These are phyloP conservation scores for Drosophila tani DNA, from an alignment of 1,140 invertebrate genomes.

Conservation along the genomic window DNA sequence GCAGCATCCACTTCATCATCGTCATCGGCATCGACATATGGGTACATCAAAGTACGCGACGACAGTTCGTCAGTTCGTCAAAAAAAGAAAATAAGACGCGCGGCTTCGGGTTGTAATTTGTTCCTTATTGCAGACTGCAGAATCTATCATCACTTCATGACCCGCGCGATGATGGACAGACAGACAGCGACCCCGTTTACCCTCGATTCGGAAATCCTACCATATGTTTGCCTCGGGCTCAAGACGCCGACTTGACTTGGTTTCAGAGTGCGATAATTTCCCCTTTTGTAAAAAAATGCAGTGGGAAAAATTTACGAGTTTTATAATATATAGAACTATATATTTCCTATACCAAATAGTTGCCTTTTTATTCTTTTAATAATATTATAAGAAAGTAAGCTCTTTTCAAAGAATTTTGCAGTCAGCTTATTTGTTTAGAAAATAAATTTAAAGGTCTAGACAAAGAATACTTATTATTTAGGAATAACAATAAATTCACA, in stretches of 20 bases:
- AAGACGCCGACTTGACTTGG: constrained; percentile 33
- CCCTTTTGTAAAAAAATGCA: constrained; percentile 14
- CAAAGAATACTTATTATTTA: too few species aligned
- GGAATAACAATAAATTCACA: too few species aligned
- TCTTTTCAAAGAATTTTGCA: too few species aligned
- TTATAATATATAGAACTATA: background rate
- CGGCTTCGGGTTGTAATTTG: constrained; percentile 60
- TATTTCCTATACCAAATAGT: too few species aligned
- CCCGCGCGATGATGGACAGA: constrained; percentile 30
- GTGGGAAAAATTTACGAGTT: background rate
- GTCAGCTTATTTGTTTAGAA: too few species aligned
- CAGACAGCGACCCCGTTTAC: constrained; percentile 14
- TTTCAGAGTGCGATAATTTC: constrained; percentile 25
- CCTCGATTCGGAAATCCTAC: constrained; percentile 29
- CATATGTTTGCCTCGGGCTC: constrained; percentile 49
- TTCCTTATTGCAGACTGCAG: constrained; percentile 56
- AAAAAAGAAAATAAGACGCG: constrained; percentile 57
- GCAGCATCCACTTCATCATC: constrained; percentile 32
- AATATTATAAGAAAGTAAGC: too few species aligned
- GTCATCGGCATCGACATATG: constrained; percentile 14
- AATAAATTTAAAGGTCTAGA: too few species aligned
- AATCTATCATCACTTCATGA: constrained; percentile 54
- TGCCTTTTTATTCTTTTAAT: background rate
- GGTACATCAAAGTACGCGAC: constrained; percentile 67
- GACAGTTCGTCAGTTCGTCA: constrained; percentile 69